phyloP scores from a whole-genome alignment of 2,888 invertebrate genomes.

The Amphimallon solstitiale region DNA sequence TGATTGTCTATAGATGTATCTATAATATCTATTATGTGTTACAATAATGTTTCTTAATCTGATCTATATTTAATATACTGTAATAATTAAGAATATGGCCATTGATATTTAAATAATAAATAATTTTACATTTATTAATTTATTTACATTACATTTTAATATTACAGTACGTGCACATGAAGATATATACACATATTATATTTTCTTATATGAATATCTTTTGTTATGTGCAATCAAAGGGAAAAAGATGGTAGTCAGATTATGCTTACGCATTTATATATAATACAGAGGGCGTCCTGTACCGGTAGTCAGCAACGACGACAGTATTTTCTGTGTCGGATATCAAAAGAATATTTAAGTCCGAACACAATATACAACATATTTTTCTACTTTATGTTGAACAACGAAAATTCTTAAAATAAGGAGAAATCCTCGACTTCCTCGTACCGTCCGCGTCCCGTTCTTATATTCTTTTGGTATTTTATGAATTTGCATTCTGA shows the following conservation, averaged over 20 bases:
- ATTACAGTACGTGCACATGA: too few relatives aligned
- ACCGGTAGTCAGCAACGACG: constrained; percentile 30
- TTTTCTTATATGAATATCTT: background rate
- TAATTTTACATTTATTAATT: too few relatives aligned
- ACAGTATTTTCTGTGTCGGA: constrained; percentile 49
- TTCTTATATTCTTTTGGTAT: constrained; percentile 33
- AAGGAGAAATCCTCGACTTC: constrained; percentile 8
- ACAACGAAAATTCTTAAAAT: constrained; percentile 17
- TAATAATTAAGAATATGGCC: too few relatives aligned
- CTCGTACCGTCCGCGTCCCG: background rate
- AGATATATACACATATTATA: too few relatives aligned
- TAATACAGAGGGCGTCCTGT: constrained; percentile 38
- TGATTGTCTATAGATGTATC: too few relatives aligned
- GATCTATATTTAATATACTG: too few relatives aligned
- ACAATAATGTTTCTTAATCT: too few relatives aligned
- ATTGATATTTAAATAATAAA: too few relatives aligned
- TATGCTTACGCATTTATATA: constrained; percentile 4
- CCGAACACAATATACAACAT: constrained; percentile 57
- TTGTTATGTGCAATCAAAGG: constrained; percentile 10
- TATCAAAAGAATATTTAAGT: constrained; percentile 57
- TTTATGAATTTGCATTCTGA: constrained; percentile 39
- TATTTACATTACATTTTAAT: too few relatives aligned
- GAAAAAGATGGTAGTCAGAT: constrained; percentile 18
- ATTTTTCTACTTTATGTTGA: constrained; percentile 55
- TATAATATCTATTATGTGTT: too few relatives aligned